phyloP scores from a whole-genome alignment of 2,888 invertebrate genomes.

The Dynastes hyllus region DNA sequence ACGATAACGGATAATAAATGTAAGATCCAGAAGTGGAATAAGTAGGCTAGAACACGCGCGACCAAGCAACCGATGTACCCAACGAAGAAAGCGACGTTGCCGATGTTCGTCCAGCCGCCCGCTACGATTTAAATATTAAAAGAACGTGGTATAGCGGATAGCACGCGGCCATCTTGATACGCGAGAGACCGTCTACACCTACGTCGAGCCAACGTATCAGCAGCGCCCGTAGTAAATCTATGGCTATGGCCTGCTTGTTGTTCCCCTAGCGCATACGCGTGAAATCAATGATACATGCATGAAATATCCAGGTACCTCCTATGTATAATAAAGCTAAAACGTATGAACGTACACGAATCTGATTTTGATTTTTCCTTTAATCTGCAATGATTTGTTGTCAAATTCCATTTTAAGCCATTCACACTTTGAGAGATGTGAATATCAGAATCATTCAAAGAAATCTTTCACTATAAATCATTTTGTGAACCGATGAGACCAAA shows the following conservation, averaged over 20 bases:
- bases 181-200: conserved; percentile 44
- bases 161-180: conserved; percentile 48
- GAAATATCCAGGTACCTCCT: too few species aligned
- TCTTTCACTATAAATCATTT: too few species aligned
- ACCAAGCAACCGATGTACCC: not conserved
- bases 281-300: too few species aligned
- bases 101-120: not conserved
- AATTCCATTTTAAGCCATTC: too few species aligned
- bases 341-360: too few species aligned
- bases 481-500: too few species aligned
- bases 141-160: not conserved
- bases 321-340: too few species aligned
- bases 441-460: too few species aligned
- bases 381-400: too few species aligned
- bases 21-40: conserved; percentile 14
- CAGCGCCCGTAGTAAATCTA: conserved; percentile 40
- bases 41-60: conserved; percentile 11
- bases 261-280: conserved; percentile 1
- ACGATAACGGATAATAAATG: conserved; percentile 15
- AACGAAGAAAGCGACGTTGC: conserved; percentile 5
- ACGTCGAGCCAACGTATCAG: conserved; percentile 38
- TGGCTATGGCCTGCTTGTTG: conserved; percentile 16
- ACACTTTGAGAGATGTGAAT: too few species aligned
- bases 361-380: too few species aligned
- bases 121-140: not conserved